Evolutionary conservation across 2,797 vertebrate species (phyloP), one percentile per base, ranked within the genome.

Genomic region (Centroberyx gerrardi): DNA sequence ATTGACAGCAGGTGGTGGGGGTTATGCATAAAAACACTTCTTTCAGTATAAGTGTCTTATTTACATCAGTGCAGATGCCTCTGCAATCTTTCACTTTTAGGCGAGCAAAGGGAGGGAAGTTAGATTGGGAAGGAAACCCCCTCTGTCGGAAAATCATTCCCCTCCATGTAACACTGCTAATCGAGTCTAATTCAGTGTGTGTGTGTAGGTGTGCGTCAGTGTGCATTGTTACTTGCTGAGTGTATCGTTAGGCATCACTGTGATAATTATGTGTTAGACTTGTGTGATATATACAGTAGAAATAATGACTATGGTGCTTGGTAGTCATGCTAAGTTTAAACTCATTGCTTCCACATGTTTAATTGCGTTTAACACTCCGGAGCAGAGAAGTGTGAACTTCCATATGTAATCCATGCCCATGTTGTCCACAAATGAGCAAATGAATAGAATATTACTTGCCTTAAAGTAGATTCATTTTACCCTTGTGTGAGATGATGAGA

Each of bases 1-100:
- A 68, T 82, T 14, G 52, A 75, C 89, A 89, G 81, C 86, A 87
- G 82, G 85, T 85, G 81, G 87, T 62, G 68, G 0, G 49, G 76
- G 68, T 88, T 74, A 72, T 65, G 76, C 85, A 83, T 89, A 76
- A 82, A 88, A 87, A 71, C 75, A 70, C 36, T 71, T 63, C 70
- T 69, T 72, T 63, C 33, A 27, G 67, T 68, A 29, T 60, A 74
- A 80, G 83, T 70, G 59, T 87, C 66, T 82, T 86, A 81, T 87
- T 90, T 90, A 78, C 69, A 81, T 76, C 67, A 29, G 8, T 84
- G 66, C 48, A 75, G 74, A 87, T 67, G 7, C 17, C 5, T 68
- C 33, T 59, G n/a, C n/a, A 36, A 71, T 74, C 22, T 74, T 29
- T 38, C 4, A 51, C n/a, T 36, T 80, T 55, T 59, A 59, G 70